Conservation (phyloP, 64 coral and sea anemone genomes). For the Anthopleura sola region DNA sequence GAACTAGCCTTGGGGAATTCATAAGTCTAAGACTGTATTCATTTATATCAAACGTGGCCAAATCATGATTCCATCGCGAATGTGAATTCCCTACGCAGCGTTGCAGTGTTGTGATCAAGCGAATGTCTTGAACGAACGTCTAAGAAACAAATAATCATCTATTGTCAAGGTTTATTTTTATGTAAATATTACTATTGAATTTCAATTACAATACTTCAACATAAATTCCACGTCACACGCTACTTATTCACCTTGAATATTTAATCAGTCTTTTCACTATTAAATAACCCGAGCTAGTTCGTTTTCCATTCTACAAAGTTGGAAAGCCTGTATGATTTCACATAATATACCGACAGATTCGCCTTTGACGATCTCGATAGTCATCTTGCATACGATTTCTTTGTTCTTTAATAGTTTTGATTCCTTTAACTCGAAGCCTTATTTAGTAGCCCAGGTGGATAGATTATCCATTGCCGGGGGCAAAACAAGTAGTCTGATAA, state of each 20-base stretch:
- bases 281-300: not conserved
- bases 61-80: not conserved
- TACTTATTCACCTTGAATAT: not conserved
- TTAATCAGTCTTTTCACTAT: not conserved
- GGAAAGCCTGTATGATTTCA: not conserved
- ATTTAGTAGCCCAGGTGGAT: no score
- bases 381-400: no score
- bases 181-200: conserved; percentile 16
- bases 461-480: no score
- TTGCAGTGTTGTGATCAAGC: not conserved
- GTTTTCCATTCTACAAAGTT: not conserved
- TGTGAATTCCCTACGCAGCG: not conserved
- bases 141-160: not conserved
- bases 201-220: conserved; percentile 1
- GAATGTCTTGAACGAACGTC: not conserved
- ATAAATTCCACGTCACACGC: not conserved
- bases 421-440: no score
- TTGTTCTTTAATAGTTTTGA: no score
- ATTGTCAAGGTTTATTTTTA: not conserved
- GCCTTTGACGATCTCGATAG: not conserved
- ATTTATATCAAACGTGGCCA: not conserved
- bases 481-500: no score
- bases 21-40: not conserved
- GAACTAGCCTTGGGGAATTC: no score
- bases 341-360: not conserved